Percentiles rank a stretch among this genome's conserved stretches.
These are phyloP conservation scores for Cyphomyrus discorhynchus DNA, from an alignment of 2,113 vertebrate genomes.

Conservation along the genomic window DNA sequence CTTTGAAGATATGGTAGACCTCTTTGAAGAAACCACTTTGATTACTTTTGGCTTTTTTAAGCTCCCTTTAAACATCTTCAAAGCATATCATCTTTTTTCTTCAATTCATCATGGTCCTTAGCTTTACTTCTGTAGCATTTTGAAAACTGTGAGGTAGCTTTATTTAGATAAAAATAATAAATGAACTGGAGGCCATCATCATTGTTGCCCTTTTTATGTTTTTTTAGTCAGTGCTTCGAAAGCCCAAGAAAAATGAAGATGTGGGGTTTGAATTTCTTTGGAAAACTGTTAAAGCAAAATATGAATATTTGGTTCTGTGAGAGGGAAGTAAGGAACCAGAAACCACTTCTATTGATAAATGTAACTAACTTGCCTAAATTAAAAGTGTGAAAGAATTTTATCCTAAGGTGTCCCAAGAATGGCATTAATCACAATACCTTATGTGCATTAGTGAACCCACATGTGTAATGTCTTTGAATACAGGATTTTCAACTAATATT, in stretches of 20 bases:
- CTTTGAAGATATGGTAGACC: slow-evolving; percentile 8
- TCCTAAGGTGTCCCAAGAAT: background rate
- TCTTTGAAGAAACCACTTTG: slow-evolving; percentile 24
- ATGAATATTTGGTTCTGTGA: background rate
- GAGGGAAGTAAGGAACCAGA: background rate
- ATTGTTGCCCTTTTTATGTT: slow-evolving; percentile 29
- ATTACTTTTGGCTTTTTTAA: slow-evolving; percentile 19
- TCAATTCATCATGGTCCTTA: slow-evolving; percentile 31
- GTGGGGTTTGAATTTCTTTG: slow-evolving; percentile 21
- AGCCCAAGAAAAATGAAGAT: slow-evolving; percentile 12
- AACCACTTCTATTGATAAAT: slow-evolving; percentile 2
- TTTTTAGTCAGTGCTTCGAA: slow-evolving; percentile 23
- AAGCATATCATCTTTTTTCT: slow-evolving; percentile 22
- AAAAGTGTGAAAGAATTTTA: background rate
- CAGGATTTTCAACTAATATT: background rate
- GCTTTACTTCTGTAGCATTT: slow-evolving; percentile 34
- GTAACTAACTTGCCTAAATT: background rate
- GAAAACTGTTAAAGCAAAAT: slow-evolving; percentile 18
- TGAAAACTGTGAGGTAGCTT: slow-evolving; percentile 35
- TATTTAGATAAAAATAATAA: slow-evolving; percentile 32
- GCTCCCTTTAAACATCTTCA: slow-evolving; percentile 35
- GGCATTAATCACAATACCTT: background rate
- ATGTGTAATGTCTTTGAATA: background rate
- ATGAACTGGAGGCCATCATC: slow-evolving; percentile 28
- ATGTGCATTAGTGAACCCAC: background rate